Percentiles rank a stretch among this genome's conserved stretches.
Evolutionary conservation across 2,888 invertebrate species (phyloP).

Genomic region (Drosophila colorata): DNA sequence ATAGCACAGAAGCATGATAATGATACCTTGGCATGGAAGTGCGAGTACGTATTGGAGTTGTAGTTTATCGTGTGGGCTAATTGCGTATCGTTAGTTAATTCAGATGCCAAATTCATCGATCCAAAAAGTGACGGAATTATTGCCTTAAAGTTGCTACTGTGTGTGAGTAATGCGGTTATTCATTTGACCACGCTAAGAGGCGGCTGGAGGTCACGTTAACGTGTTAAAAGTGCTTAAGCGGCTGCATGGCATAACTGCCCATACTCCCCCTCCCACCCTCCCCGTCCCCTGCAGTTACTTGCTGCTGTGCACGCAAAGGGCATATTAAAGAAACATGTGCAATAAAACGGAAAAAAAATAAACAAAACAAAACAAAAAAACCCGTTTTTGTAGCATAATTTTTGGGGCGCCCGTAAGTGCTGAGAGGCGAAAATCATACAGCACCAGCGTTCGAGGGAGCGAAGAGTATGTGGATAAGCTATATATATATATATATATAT

Average conservation of each 20-base stretch:
- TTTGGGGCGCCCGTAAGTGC: slow-evolving; percentile 9
- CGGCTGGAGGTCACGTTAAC: slow-evolving; percentile 47
- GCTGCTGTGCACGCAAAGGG: slow-evolving; percentile 60
- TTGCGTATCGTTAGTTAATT: slow-evolving; percentile 3
- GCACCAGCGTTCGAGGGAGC: neutral
- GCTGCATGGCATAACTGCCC: slow-evolving; percentile 29
- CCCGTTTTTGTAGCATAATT: slow-evolving; percentile 47
- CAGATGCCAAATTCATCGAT: slow-evolving; percentile 30
- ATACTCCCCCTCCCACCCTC: neutral
- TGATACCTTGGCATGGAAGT: slow-evolving; percentile 24
- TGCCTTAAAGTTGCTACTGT: neutral
- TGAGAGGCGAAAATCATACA: neutral
- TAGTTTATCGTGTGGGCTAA: slow-evolving; percentile 6
- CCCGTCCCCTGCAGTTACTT: neutral
- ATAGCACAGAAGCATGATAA: slow-evolving; percentile 27
- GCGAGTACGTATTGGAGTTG: neutral
- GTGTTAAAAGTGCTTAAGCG: slow-evolving; percentile 73
- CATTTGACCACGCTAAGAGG: slow-evolving; percentile 4
- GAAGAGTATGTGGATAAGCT: neutral
- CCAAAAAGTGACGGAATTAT: slow-evolving; percentile 19
- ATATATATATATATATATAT: too few relatives aligned
- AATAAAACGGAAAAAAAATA: slow-evolving; percentile 8
- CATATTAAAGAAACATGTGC: slow-evolving; percentile 64
- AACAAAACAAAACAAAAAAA: neutral
- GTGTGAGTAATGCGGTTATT: slow-evolving; percentile 2